Base-by-base conservation (phyloP, 2,113 vertebrate genomes). In the Pseudolaguvia tuberculata region DNA sequence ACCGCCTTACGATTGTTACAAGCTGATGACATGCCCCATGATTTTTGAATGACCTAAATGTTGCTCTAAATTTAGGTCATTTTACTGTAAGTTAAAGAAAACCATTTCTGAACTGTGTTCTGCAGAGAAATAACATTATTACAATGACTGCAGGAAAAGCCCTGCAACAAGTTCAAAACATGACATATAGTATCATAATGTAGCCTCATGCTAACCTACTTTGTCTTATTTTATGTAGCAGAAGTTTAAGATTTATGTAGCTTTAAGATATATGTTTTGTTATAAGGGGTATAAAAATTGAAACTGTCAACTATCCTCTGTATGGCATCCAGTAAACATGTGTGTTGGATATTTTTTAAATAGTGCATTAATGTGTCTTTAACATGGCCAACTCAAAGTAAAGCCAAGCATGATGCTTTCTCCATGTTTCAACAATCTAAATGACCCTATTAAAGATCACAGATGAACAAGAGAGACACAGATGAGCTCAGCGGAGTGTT, bases 401-500 rank as follows among this genome's bases (percentile, higher is more conserved):
- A 52, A 25, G 5, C 7, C 17, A 20, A 51, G 25, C 4, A 48
- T 56, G 29, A 8, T 2, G 29, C 31, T 52, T 51, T 59, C 42
- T 51, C 20, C 11, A 14, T 42, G 14, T 55, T 63, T 39, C 59
- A 57, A 48, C 61, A 75, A 70, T 61, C 11, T 61, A 42, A 56
- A 57, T 61, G 21, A 31, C 58, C 35, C 39, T 17, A 47, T 68
- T 31, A 50, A 53, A 74, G 14, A 62, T 68, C 47, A 62, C 35
- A 65, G 31, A 35, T 53, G 55, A 57, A n/a, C 12, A 72, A 9
- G 47, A 72, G 20, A 48, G 53, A 61, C 20, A 51, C 52, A 42
- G 51, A 70, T 66, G 53, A 68, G 70, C 71, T 61, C 70, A 81
- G 66, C 71, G 74, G 52, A 70, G 70, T 77, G 65, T 72, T 70